These are phyloP conservation scores for Sanderia malayensis DNA, from an alignment of 30 jellyfish, hydroid and myxozoan species.

Conservation along the genomic window DNA sequence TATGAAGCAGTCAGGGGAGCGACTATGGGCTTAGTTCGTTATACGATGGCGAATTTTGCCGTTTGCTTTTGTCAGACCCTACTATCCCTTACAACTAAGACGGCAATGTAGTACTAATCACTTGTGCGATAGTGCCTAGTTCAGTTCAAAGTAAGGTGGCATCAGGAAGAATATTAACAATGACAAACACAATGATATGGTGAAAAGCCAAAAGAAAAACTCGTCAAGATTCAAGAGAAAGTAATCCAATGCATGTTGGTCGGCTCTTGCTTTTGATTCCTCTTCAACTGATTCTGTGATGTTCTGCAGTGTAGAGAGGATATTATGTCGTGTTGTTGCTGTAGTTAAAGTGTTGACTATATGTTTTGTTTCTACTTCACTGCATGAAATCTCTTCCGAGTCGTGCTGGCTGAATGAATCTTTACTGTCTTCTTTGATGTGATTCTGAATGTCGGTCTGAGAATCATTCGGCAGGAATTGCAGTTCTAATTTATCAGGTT, in stretches of 20 bases:
- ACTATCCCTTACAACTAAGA: no score
- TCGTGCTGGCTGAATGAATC: neutral
- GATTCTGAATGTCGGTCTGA: neutral
- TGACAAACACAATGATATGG: conserved; percentile 20
- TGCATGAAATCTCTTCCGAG: neutral
- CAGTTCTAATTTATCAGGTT: conserved; percentile 17
- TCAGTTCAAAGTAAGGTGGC: conserved; percentile 22
- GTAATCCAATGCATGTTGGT: conserved; percentile 1
- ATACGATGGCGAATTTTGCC: no score
- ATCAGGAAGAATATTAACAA: conserved; percentile 13
- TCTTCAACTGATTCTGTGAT: conserved; percentile 32
- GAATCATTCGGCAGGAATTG: neutral
- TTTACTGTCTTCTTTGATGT: neutral
- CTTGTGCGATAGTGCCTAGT: conserved; percentile 5
- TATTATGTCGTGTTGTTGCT: no score
- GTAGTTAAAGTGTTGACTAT: no score
- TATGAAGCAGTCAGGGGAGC: no score
- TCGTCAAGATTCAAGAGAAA: conserved; percentile 17
- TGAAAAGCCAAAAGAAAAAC: conserved; percentile 38
- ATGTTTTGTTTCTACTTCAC: neutral
- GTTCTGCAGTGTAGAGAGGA: conserved; percentile 7
- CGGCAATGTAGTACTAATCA: no score
- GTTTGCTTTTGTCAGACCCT: no score
- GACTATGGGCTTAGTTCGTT: no score
- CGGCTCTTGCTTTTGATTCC: neutral